Base-by-base conservation (phyloP, 2,113 vertebrate genomes). In the Tonatia bakeri region DNA sequence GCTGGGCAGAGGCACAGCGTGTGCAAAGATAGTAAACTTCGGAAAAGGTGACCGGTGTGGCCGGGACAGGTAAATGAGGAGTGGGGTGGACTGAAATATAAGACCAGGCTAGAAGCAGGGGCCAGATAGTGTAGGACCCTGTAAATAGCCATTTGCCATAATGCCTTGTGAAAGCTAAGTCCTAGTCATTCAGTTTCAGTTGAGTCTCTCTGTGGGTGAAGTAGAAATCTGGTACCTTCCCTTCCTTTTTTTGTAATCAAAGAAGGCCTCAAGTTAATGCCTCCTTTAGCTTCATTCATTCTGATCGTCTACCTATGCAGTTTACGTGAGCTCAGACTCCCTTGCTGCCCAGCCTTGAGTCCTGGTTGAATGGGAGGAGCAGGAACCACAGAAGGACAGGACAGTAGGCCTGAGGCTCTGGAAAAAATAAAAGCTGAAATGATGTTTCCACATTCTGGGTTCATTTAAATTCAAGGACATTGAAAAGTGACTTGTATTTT, bases 401-500 rank as follows among this genome's bases (percentile, higher is more conserved):
- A 85, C 64, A 91, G 17, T 89, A 69, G 11, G 28, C 81, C 88
- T 94, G 79, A 65, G 93, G 1, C 76, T 84, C 91, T 92, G 92
- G 87, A 90, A 1, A 1, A 61, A 94, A 93, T 96, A 92, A 88
- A 94, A 95, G 64, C 84, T 96, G 87, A 94, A 97, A 94, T 95
- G 95, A 89, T 96, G 77, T 97, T 97, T 97, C 93, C 96, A n/a
- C 87, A 89, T 95, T 93, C 86, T 65, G 94, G 94, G 64, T 90
- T 97, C 88, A 84, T 96, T 98, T 96, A 87, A 70, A 91, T 91
- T 95, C 73, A 75, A 94, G 79, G 86, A 79, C 84, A 87, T 50
- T 92, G 96, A 97, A 97, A 97, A 96, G 87, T 97, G 87, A 96
- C 82, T 94, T 95, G 86, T 86, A 96, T 92, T 94, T 96, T 93